Evolutionary conservation across 2,113 vertebrate genomes (phyloP).

Genomic region (Leptocoma aspasia): DNA sequence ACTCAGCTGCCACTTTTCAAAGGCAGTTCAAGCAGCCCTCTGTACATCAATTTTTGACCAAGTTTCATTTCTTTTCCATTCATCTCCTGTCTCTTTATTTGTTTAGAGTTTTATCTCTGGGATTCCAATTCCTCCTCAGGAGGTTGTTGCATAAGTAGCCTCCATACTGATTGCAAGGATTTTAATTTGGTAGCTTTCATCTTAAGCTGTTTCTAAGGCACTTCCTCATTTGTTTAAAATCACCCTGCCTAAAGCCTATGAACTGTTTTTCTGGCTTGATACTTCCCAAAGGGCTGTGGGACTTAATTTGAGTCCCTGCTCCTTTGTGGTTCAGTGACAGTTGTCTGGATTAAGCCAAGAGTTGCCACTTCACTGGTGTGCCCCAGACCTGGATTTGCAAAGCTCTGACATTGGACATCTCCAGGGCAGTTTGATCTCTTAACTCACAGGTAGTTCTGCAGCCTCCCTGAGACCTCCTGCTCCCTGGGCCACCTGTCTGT

Average conservation of each 20-base stretch:
- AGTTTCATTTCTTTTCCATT: constrained; percentile 8
- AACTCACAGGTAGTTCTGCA: neutral
- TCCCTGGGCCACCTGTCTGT: neutral
- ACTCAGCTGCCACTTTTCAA: neutral
- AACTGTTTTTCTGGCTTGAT: constrained; percentile 53
- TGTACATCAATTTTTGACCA: neutral
- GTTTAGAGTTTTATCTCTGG: constrained; percentile 58
- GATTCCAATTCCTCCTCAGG: constrained; percentile 60
- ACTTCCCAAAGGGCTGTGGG: constrained; percentile 42
- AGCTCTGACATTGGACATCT: neutral
- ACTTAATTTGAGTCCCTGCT: constrained; percentile 37
- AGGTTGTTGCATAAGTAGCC: constrained; percentile 63
- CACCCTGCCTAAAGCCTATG: constrained; percentile 37
- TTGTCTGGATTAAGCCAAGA: constrained; percentile 50
- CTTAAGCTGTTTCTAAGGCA: constrained; percentile 59
- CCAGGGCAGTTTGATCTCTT: neutral
- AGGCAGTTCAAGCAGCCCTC: neutral
- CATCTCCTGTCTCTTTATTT: constrained; percentile 37
- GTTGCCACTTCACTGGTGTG: constrained; percentile 21
- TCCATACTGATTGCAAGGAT: constrained; percentile 54
- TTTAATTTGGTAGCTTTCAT: constrained; percentile 67
- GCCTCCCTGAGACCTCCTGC: neutral
- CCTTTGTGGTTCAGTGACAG: constrained; percentile 30
- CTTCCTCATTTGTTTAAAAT: constrained; percentile 63
- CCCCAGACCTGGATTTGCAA: neutral